Conservation (phyloP, 37 sponge, comb jelly and placozoan species). For the Chondrilla cf. caribensis region DNA sequence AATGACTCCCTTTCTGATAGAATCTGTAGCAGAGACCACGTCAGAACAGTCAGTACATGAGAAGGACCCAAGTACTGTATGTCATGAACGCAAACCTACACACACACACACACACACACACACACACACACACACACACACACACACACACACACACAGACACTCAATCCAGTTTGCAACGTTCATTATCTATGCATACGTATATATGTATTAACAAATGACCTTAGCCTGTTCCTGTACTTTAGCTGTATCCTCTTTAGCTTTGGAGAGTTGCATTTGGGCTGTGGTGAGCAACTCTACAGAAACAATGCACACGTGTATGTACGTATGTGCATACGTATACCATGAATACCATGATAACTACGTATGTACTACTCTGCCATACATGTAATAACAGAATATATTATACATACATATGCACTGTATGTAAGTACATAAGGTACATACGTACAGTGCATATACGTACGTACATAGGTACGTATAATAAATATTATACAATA, state of each 20-base stretch:
- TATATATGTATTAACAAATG: background rate
- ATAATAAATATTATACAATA: background rate
- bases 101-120: constrained; percentile 22
- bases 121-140: constrained; percentile 21
- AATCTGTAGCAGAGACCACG: background rate
- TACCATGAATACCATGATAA: too few species aligned
- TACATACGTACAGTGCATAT: too few species aligned
- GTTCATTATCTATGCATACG: background rate
- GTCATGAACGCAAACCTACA: background rate
- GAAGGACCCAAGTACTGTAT: background rate
- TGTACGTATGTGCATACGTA: background rate
- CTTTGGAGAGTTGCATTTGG: background rate
- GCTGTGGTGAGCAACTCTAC: background rate
- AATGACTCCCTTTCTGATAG: too few species aligned
- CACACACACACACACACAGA: constrained; percentile 1
- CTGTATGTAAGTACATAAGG: too few species aligned
- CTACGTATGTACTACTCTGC: too few species aligned
- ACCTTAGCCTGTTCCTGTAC: background rate
- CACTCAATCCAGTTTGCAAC: background rate
- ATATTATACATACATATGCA: too few species aligned
- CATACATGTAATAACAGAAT: too few species aligned
- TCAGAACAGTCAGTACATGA: background rate
- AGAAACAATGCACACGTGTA: background rate
- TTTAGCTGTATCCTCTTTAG: background rate
- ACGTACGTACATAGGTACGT: background rate